Percentiles rank a stretch among this genome's conserved stretches.
phyloP scores from a whole-genome alignment of 2,888 invertebrate genomes.

The Synanthedon formicaeformis region DNA sequence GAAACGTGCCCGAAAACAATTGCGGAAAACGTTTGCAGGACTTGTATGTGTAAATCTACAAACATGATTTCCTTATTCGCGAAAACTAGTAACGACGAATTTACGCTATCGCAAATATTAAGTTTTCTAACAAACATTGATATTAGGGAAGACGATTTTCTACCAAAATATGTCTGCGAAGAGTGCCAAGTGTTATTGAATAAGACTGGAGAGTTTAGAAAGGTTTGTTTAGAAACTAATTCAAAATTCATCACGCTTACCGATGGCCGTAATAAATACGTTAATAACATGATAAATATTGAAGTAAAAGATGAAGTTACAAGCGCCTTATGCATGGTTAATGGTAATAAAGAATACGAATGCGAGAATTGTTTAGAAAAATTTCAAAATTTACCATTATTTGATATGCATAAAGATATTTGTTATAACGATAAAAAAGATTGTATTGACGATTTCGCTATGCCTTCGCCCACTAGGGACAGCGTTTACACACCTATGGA shows the following conservation, averaged over 20 bases:
- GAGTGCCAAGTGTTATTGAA: constrained; percentile 36
- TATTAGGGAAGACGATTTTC: constrained; percentile 27
- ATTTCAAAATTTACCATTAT: constrained; percentile 4
- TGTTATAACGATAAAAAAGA: background rate
- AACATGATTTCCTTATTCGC: constrained; percentile 33
- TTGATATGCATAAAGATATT: background rate
- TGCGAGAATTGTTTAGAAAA: constrained; percentile 14
- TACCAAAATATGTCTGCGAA: constrained; percentile 47
- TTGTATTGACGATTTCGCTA: background rate
- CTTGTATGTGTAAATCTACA: constrained; percentile 31
- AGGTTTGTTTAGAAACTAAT: constrained; percentile 42
- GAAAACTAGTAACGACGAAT: constrained; percentile 11
- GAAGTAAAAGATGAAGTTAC: constrained; percentile 6
- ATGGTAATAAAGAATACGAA: constrained; percentile 7
- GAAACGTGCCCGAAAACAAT: constrained; percentile 14
- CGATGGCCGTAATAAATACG: constrained; percentile 2
- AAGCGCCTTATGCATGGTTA: constrained; percentile 1
- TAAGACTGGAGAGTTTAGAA: constrained; percentile 42
- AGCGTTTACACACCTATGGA: constrained; percentile 9
- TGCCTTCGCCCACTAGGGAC: constrained; percentile 4
- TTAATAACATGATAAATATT: constrained; percentile 1
- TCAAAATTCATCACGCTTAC: constrained; percentile 27
- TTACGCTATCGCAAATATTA: constrained; percentile 14
- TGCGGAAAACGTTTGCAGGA: constrained; percentile 33
- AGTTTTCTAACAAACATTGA: constrained; percentile 34